phyloP scores from a whole-genome alignment of 2,113 vertebrate species.

The Chaetodon trifascialis region DNA sequence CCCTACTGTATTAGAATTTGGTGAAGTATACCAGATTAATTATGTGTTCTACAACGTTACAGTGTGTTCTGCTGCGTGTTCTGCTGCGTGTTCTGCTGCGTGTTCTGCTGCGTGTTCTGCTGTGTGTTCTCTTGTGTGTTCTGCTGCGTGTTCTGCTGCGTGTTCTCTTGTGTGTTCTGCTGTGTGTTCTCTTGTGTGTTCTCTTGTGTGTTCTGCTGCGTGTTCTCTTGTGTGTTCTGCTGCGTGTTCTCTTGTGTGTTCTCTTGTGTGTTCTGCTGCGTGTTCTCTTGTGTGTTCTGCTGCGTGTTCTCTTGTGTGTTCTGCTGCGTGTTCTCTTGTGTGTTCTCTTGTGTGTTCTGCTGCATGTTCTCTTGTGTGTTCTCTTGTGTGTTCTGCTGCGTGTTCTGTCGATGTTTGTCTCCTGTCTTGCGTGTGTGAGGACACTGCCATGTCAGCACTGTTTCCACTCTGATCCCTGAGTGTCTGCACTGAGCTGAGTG shows the following conservation, averaged over 20 bases:
- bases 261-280: neutral
- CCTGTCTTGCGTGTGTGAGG: constrained; percentile 32
- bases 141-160: too few species aligned
- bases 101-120: neutral
- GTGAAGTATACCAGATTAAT: too few species aligned
- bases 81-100: neutral
- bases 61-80: neutral
- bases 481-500: constrained; percentile 49
- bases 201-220: neutral
- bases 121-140: neutral
- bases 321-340: neutral
- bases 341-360: neutral
- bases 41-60: too few species aligned
- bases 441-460: constrained; percentile 59
- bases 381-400: neutral
- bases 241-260: too few species aligned
- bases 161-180: neutral
- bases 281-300: neutral
- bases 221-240: too few species aligned
- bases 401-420: constrained; percentile 24
- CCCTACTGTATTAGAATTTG: too few species aligned
- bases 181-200: neutral
- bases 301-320: too few species aligned
- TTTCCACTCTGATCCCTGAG: constrained; percentile 53
- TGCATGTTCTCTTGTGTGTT: constrained; percentile 8